Evolutionary conservation across 2,888 invertebrate species (phyloP).

Genomic region (Drosophila ezoana): DNA sequence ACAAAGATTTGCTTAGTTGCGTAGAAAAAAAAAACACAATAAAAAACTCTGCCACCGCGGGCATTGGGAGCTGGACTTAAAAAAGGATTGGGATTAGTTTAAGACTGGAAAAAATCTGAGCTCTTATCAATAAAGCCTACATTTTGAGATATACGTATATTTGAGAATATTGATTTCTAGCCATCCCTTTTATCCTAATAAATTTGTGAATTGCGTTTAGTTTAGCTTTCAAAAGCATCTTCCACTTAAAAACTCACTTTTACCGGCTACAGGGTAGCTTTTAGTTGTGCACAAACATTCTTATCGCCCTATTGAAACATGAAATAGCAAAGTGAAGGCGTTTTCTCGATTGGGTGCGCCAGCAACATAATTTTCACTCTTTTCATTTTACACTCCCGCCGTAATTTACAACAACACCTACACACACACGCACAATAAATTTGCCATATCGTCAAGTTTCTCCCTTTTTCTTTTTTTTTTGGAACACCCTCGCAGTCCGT

Average conservation of each 20-base stretch:
- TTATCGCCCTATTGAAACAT: neutral
- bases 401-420: conserved; percentile 31
- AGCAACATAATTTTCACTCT: conserved; percentile 57
- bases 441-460: conserved; percentile 40
- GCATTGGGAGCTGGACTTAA: too few species aligned
- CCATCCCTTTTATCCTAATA: too few species aligned
- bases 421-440: conserved; percentile 42
- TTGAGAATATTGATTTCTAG: too few species aligned
- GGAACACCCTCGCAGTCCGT: neutral
- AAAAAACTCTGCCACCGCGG: too few species aligned
- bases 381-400: conserved; percentile 27
- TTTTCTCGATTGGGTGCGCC: conserved; percentile 26
- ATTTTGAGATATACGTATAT: too few species aligned
- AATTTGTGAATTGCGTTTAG: too few species aligned
- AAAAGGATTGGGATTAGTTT: too few species aligned
- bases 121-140: too few species aligned
- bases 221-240: too few species aligned
- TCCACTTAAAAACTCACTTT: too few species aligned
- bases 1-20: conserved; percentile 31
- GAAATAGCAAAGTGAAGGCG: conserved; percentile 8
- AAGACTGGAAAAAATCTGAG: too few species aligned
- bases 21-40: too few species aligned
- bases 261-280: neutral
- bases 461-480: conserved; percentile 1
- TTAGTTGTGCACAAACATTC: neutral